phyloP scores from a whole-genome alignment of 2,888 invertebrate species.

The Didymodactylos carnosus region DNA sequence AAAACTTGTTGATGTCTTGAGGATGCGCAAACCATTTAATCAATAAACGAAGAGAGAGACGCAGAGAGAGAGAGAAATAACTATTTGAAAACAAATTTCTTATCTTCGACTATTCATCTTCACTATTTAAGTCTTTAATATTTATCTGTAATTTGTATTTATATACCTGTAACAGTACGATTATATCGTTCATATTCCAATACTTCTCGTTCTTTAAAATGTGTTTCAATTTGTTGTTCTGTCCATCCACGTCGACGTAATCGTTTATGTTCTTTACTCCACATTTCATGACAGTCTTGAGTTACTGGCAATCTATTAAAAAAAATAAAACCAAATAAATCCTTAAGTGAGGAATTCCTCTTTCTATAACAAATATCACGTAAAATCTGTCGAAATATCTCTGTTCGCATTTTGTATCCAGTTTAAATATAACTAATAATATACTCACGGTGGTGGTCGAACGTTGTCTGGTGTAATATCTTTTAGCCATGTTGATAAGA shows the following conservation, averaged over 20 bases:
- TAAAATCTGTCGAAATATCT: too few species aligned
- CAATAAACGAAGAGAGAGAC: too few species aligned
- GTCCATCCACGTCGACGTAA: background rate
- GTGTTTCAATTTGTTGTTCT: background rate
- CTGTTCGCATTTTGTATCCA: too few species aligned
- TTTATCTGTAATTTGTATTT: too few species aligned
- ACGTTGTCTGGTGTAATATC: background rate
- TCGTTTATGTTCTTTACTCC: constrained; percentile 12
- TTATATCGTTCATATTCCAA: background rate
- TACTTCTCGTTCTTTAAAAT: background rate
- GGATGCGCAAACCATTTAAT: too few species aligned
- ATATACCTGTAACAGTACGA: background rate
- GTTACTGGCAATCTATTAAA: background rate
- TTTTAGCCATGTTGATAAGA: constrained; percentile 50
- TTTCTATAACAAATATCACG: too few species aligned
- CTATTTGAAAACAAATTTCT: too few species aligned
- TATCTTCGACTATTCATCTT: too few species aligned
- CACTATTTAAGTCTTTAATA: too few species aligned
- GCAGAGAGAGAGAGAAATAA: too few species aligned
- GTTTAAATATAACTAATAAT: background rate
- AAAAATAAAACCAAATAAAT: background rate
- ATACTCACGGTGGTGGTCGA: background rate
- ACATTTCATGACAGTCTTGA: constrained; percentile 15
- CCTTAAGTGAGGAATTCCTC: too few species aligned
- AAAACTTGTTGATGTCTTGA: too few species aligned